Conservation (phyloP, 2,888 invertebrate genomes). For the Eilema depressum region DNA sequence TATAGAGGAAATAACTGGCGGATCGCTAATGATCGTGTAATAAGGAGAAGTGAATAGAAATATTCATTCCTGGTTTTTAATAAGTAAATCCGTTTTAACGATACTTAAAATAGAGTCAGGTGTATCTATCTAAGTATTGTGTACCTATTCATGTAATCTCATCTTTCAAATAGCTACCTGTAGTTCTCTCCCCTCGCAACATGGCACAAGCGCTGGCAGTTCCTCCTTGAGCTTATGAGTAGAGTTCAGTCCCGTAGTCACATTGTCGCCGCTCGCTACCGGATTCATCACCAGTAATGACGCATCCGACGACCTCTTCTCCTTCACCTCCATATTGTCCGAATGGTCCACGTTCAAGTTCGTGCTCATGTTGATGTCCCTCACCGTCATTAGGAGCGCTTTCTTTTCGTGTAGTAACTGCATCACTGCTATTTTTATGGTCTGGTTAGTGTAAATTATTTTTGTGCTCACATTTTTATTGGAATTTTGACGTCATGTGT, state of each 20-base stretch:
- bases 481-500: slow-evolving; percentile 69
- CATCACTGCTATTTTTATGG: slow-evolving; percentile 61
- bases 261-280: slow-evolving; percentile 82
- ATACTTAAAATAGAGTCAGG: not conserved
- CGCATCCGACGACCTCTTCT: slow-evolving; percentile 72
- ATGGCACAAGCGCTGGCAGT: slow-evolving; percentile 75
- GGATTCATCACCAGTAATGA: slow-evolving; percentile 77
- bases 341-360: slow-evolving; percentile 51
- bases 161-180: slow-evolving; percentile 57
- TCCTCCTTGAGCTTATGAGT: slow-evolving; percentile 77
- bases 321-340: slow-evolving; percentile 72
- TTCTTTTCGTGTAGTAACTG: slow-evolving; percentile 75
- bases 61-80: too few relatives aligned
- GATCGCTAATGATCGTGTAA: not conserved
- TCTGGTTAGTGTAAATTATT: slow-evolving; percentile 41
- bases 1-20: not conserved
- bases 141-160: not conserved
- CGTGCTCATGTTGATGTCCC: slow-evolving; percentile 62
- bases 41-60: too few relatives aligned
- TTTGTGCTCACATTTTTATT: slow-evolving; percentile 71
- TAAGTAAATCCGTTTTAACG: too few relatives aligned
- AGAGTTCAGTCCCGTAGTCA: slow-evolving; percentile 70
- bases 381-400: slow-evolving; percentile 56
- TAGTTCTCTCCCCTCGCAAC: slow-evolving; percentile 80
- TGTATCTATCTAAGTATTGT: too few relatives aligned